Evolutionary conservation across 2,113 vertebrate species (phyloP).

Genomic region (Speoplatyrhinus poulsoni): DNA sequence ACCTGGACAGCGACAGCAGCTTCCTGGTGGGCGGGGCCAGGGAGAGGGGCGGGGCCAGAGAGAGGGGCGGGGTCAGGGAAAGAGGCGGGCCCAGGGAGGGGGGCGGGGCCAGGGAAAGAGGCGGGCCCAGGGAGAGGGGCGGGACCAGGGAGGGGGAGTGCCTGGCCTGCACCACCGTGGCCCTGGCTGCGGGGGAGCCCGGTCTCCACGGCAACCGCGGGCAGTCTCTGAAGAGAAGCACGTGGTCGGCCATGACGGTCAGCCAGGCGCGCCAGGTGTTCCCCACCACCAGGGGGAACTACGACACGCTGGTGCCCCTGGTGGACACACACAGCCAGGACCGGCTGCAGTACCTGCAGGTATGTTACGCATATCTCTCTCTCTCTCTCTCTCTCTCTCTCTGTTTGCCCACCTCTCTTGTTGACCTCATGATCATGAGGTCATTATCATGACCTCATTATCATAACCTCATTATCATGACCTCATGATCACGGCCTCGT

Average conservation of each 20-base stretch:
- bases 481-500: too few relatives aligned
- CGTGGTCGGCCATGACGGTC: slow-evolving; percentile 98
- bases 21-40: slow-evolving; percentile 81
- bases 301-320: slow-evolving; percentile 90
- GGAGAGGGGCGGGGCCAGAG: slow-evolving; percentile 46
- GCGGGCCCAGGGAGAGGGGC: background rate
- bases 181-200: slow-evolving; percentile 81
- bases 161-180: slow-evolving; percentile 92
- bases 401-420: too few relatives aligned
- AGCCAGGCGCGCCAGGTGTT: slow-evolving; percentile 96
- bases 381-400: too few relatives aligned
- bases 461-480: too few relatives aligned
- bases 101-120: slow-evolving; percentile 70
- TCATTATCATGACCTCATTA: too few relatives aligned
- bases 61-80: slow-evolving; percentile 76
- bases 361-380: slow-evolving; percentile 54
- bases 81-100: slow-evolving; percentile 87
- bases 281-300: slow-evolving; percentile 77
- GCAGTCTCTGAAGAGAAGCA: slow-evolving; percentile 91
- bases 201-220: slow-evolving; percentile 60
- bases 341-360: slow-evolving; percentile 96
- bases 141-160: slow-evolving; percentile 84
- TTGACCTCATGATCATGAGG: too few relatives aligned
- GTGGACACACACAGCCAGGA: slow-evolving; percentile 93
- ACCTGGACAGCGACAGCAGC: slow-evolving; percentile 98